Conservation (phyloP, 2,113 vertebrate genomes). For the Picathartes gymnocephalus region DNA sequence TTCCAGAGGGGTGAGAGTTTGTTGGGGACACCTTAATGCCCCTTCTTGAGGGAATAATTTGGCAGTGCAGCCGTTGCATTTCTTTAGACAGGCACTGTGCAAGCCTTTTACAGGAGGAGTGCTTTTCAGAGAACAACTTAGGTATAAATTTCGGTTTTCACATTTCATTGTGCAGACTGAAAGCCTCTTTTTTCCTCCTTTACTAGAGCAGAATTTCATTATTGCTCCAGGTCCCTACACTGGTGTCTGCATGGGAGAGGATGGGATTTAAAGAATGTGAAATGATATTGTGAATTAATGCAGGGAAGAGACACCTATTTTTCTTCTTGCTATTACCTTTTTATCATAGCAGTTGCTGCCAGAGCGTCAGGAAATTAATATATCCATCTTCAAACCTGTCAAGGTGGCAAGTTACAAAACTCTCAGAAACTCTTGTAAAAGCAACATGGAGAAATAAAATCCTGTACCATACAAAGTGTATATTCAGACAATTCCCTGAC, state of each 20-base stretch:
- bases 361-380: neutral
- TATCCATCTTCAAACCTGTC: neutral
- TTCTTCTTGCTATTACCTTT: neutral
- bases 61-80: neutral
- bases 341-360: neutral
- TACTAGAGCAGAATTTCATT: neutral
- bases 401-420: neutral
- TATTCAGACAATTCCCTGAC: neutral
- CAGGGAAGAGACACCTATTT: neutral
- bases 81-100: neutral
- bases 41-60: neutral
- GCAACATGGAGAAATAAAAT: neutral
- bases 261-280: neutral
- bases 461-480: neutral
- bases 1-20: neutral
- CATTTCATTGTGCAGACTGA: neutral
- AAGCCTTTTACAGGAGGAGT: neutral
- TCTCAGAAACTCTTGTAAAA: neutral
- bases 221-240: neutral
- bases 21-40: neutral
- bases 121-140: neutral
- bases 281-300: neutral
- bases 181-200: neutral
- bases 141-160: neutral
- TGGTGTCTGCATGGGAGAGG: neutral